Percentiles rank a stretch among this genome's conserved stretches.
These are phyloP conservation scores for Meliscaeva auricollis DNA, from an alignment of 2,888 invertebrate species.

Conservation along the genomic window DNA sequence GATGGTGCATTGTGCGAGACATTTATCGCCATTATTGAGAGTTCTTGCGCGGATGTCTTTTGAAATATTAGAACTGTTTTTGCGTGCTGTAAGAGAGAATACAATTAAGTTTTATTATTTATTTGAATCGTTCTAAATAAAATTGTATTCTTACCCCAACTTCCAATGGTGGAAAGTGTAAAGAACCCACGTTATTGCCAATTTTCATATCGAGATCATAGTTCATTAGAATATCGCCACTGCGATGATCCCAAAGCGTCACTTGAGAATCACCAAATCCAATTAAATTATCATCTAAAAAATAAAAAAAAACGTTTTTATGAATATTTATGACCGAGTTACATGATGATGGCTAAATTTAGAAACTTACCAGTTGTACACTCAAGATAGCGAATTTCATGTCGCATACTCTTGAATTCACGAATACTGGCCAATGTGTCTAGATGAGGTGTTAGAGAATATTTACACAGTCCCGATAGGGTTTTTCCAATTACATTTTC, in stretches of 20 bases:
- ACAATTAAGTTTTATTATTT: neutral
- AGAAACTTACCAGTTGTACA: conserved; percentile 79
- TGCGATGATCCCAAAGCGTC: conserved; percentile 83
- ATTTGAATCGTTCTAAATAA: neutral
- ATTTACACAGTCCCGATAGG: conserved; percentile 82
- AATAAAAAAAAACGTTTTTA: neutral
- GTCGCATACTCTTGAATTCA: conserved; percentile 82
- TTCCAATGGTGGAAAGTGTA: conserved; percentile 81
- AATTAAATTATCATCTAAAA: conserved; percentile 81
- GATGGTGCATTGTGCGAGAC: conserved; percentile 81
- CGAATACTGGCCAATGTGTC: conserved; percentile 83
- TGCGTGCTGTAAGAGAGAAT: conserved; percentile 36
- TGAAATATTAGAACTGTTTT: conserved; percentile 64
- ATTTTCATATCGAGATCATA: conserved; percentile 81
- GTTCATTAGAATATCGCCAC: conserved; percentile 82
- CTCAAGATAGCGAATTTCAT: conserved; percentile 81
- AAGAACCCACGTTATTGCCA: conserved; percentile 81
- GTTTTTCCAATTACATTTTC: conserved; percentile 80
- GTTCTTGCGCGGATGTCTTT: conserved; percentile 76
- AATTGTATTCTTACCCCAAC: conserved; percentile 78
- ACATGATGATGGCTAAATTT: neutral
- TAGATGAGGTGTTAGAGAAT: conserved; percentile 82
- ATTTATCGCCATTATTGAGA: conserved; percentile 81
- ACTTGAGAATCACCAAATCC: conserved; percentile 82
- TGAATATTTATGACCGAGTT: too few species aligned